phyloP scores from a whole-genome alignment of 2,797 vertebrate genomes.

The Gobio occitaniae region DNA sequence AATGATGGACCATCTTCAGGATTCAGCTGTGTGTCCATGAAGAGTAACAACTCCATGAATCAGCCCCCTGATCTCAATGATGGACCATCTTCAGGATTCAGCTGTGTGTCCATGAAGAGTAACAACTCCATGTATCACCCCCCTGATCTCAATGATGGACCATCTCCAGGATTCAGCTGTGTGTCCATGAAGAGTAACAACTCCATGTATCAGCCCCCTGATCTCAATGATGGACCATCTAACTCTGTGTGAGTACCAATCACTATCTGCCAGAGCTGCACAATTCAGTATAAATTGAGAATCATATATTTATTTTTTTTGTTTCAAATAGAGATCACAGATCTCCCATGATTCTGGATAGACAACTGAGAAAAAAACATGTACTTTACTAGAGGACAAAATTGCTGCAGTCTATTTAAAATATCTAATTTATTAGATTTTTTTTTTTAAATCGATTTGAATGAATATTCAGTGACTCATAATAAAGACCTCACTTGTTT shows the following conservation, averaged over 20 bases:
- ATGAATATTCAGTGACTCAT: too few relatives aligned
- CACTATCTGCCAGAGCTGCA: background rate
- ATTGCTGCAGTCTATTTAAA: too few relatives aligned
- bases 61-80: rapidly evolving
- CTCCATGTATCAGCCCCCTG: background rate
- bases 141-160: background rate
- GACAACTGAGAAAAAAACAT: background rate
- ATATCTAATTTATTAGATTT: too few relatives aligned
- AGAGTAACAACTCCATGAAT: too few relatives aligned
- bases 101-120: background rate
- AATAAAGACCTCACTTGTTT: too few relatives aligned
- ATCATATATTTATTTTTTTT: background rate
- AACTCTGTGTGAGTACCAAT: background rate
- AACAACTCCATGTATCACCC: background rate
- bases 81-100: background rate
- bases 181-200: background rate
- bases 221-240: background rate
- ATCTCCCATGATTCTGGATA: background rate
- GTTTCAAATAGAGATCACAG: background rate
- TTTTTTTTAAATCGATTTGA: too few relatives aligned
- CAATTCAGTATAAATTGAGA: background rate
- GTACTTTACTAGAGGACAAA: too few relatives aligned
- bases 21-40: too few relatives aligned
- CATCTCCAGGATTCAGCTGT: background rate
- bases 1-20: background rate